phyloP scores from a whole-genome alignment of 1,140 invertebrate species.

The Eumaeus atala region DNA sequence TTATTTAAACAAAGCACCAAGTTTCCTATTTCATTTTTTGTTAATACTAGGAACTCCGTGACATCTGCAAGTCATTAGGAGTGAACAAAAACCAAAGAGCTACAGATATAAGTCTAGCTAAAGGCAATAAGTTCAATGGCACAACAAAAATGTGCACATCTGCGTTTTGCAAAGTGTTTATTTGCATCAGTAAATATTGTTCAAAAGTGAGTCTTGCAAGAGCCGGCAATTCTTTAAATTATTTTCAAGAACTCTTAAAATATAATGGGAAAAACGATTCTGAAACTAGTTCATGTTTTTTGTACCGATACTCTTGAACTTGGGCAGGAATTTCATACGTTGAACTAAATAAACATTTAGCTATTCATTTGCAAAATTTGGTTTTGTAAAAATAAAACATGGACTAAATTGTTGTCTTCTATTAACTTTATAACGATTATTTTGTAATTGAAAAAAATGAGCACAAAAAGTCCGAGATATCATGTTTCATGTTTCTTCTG shows the following conservation, averaged over 20 bases:
- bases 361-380: neutral
- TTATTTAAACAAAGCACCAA: too few relatives aligned
- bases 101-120: neutral
- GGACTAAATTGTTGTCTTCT: neutral
- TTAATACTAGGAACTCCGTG: neutral
- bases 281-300: too few relatives aligned
- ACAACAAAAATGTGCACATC: neutral
- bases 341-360: too few relatives aligned
- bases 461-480: too few relatives aligned
- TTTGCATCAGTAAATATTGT: constrained; percentile 3
- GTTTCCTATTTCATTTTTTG: too few relatives aligned
- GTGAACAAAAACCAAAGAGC: neutral
- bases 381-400: neutral
- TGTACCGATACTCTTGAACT: too few relatives aligned
- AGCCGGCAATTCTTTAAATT: neutral
- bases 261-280: too few relatives aligned
- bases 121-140: neutral
- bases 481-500: too few relatives aligned
- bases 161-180: constrained; percentile 6
- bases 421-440: too few relatives aligned
- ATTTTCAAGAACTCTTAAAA: too few relatives aligned
- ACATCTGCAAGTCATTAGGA: neutral
- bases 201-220: neutral
- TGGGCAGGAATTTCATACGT: too few relatives aligned
- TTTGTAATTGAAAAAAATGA: too few relatives aligned